phyloP scores from a whole-genome alignment of 23 tunicate genomes.

The Phallusia fumigata region DNA sequence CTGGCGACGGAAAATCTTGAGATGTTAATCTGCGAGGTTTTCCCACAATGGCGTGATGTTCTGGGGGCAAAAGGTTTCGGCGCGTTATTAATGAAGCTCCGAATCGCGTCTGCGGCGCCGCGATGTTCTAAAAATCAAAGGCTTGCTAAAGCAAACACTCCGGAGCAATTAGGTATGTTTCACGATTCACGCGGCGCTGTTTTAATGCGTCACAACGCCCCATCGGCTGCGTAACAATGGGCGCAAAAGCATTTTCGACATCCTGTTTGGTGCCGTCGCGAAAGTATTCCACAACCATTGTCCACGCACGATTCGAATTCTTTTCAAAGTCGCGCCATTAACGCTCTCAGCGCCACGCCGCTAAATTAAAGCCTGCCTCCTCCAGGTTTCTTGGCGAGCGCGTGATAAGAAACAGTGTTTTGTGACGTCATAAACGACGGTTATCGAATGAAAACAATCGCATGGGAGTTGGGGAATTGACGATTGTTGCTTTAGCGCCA shows the following conservation, averaged over 20 bases:
- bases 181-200: slow-evolving; percentile 1
- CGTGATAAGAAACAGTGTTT: slow-evolving; percentile 12
- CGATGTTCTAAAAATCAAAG: neutral
- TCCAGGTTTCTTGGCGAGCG: neutral
- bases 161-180: neutral
- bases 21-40: slow-evolving; percentile 4
- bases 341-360: neutral
- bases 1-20: slow-evolving; percentile 5
- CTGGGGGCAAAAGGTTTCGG: neutral
- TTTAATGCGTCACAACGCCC: slow-evolving; percentile 9
- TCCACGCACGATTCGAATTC: slow-evolving; percentile 4
- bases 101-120: neutral
- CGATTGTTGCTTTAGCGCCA: slow-evolving; percentile 8
- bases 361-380: neutral
- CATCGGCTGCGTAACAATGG: neutral
- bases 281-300: slow-evolving; percentile 1
- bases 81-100: neutral
- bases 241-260: slow-evolving; percentile 1
- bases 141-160: slow-evolving; percentile 4
- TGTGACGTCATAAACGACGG: slow-evolving; percentile 11
- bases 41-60: slow-evolving; percentile 4
- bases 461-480: neutral
- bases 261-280: neutral
- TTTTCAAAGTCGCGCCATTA: neutral
- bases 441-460: slow-evolving; percentile 9